Conservation (phyloP, 2,888 invertebrate species). For the Atrina japonica region DNA sequence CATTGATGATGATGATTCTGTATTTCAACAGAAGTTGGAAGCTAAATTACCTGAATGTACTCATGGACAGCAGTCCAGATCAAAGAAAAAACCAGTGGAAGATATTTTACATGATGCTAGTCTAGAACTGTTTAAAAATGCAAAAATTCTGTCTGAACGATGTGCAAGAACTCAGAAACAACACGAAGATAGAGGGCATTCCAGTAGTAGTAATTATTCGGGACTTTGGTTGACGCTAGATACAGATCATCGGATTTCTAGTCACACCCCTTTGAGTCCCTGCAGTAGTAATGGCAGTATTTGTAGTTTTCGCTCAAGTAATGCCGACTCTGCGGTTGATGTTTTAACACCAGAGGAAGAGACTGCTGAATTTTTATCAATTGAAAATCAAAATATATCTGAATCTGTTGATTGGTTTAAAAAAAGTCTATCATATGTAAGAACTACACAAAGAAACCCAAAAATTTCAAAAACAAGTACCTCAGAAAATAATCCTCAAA, state of each 20-base stretch:
- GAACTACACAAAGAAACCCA: neutral
- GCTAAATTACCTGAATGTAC: too few relatives aligned
- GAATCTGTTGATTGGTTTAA: slow-evolving; percentile 46
- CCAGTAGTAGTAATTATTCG: neutral
- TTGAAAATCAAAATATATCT: slow-evolving; percentile 26
- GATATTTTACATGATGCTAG: slow-evolving; percentile 8
- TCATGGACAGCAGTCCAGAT: too few relatives aligned
- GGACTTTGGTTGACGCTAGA: slow-evolving; percentile 13
- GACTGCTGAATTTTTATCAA: slow-evolving; percentile 7
- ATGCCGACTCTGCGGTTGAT: slow-evolving; percentile 73
- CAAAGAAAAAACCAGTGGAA: neutral
- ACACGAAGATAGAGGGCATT: neutral
- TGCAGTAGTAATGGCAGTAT: slow-evolving; percentile 64
- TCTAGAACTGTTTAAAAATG: slow-evolving; percentile 18
- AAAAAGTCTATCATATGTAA: too few relatives aligned
- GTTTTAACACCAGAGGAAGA: slow-evolving; percentile 69
- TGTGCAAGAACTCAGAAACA: neutral
- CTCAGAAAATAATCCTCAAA: neutral
- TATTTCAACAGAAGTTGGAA: too few relatives aligned
- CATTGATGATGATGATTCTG: too few relatives aligned
- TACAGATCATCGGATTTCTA: slow-evolving; percentile 39
- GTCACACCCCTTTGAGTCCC: slow-evolving; percentile 55
- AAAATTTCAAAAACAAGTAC: neutral
- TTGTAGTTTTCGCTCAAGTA: slow-evolving; percentile 66
- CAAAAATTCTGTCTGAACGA: slow-evolving; percentile 17